Conservation (phyloP, 1,140 invertebrate genomes). For the Elymnias hypermnestra region DNA sequence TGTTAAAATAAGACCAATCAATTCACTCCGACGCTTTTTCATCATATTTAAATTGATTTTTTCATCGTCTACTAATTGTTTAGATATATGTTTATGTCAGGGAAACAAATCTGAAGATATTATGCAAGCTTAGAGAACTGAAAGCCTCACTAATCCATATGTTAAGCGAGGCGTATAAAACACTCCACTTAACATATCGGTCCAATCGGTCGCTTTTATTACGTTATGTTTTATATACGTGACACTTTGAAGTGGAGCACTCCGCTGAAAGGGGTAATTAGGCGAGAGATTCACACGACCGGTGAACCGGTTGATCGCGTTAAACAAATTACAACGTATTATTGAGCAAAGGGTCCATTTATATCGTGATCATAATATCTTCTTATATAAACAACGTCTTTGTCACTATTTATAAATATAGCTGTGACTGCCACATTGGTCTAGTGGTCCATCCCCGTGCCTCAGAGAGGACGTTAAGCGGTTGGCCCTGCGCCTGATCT, state of each 20-base stretch:
- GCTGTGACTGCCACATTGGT: too few species aligned
- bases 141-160: slow-evolving; percentile 26
- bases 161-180: slow-evolving; percentile 32
- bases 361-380: slow-evolving; percentile 27
- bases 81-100: too few species aligned
- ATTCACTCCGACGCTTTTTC: too few species aligned
- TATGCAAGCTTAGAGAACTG: slow-evolving; percentile 1
- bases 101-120: too few species aligned
- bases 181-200: slow-evolving; percentile 53
- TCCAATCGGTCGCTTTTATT: slow-evolving; percentile 36
- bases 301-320: slow-evolving; percentile 54
- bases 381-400: too few species aligned
- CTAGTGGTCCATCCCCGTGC: too few species aligned
- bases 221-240: slow-evolving; percentile 50
- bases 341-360: slow-evolving; percentile 60
- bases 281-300: slow-evolving; percentile 58
- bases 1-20: too few species aligned
- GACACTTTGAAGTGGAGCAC: slow-evolving; percentile 58
- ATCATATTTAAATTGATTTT: too few species aligned
- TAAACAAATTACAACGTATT: slow-evolving; percentile 66
- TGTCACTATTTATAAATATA: too few species aligned
- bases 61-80: too few species aligned
- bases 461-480: too few species aligned
- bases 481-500: too few species aligned
- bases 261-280: slow-evolving; percentile 66